Percentiles rank a stretch among this genome's conserved stretches.
Evolutionary conservation across 1,140 invertebrate genomes (phyloP).

Genomic region (Diabrotica virgifera): DNA sequence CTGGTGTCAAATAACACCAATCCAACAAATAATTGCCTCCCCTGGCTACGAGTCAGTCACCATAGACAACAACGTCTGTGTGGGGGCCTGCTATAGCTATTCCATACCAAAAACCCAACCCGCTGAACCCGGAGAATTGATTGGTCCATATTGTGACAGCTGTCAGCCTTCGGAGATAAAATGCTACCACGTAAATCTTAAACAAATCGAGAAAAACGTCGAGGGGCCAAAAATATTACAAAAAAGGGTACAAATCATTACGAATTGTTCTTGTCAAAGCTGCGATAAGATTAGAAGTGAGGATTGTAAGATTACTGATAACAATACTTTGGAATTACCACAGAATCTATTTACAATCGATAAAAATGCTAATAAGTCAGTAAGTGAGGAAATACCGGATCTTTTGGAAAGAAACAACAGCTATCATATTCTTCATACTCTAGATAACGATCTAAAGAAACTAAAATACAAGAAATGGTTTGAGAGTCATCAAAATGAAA

Average conservation of each 20-base stretch:
- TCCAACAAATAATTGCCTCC: slow-evolving; percentile 63
- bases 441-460: slow-evolving; percentile 19
- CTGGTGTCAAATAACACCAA: slow-evolving; percentile 67
- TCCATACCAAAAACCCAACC: slow-evolving; percentile 65
- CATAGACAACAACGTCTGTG: slow-evolving; percentile 67
- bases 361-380: slow-evolving; percentile 16
- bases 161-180: slow-evolving; percentile 61
- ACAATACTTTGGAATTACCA: slow-evolving; percentile 41
- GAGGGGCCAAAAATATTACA: slow-evolving; percentile 54
- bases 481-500: slow-evolving; percentile 22
- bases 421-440: neutral
- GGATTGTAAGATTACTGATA: slow-evolving; percentile 39
- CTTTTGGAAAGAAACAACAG: slow-evolving; percentile 1
- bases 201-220: slow-evolving; percentile 54
- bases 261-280: slow-evolving; percentile 61
- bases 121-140: slow-evolving; percentile 62
- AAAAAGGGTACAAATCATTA: slow-evolving; percentile 63
- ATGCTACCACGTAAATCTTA: slow-evolving; percentile 62
- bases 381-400: slow-evolving; percentile 13
- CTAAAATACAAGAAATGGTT: slow-evolving; percentile 29
- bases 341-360: slow-evolving; percentile 33
- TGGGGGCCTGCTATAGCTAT: slow-evolving; percentile 68
- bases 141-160: slow-evolving; percentile 66
- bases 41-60: slow-evolving; percentile 60
- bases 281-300: slow-evolving; percentile 47